Evolutionary conservation across 2,113 vertebrate species (phyloP).

Genomic region (Alouatta palliata): DNA sequence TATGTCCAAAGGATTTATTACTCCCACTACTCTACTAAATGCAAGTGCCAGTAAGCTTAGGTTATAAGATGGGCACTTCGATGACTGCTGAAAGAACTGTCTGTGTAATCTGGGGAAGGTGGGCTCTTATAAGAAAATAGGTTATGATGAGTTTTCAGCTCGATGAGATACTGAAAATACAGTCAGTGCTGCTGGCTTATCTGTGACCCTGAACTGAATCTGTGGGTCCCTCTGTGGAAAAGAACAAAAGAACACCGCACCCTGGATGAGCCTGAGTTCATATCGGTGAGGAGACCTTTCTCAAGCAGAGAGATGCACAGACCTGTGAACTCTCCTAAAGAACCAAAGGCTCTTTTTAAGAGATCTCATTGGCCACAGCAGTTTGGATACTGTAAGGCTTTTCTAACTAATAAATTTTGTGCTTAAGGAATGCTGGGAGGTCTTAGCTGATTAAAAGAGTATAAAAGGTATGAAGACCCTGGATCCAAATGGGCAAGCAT

Average conservation of each 20-base stretch:
- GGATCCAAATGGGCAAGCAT: not conserved
- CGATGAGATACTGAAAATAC: not conserved
- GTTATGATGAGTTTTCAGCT: not conserved
- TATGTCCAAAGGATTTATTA: not conserved
- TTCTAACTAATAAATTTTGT: not conserved
- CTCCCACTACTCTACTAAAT: not conserved
- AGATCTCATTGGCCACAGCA: not conserved
- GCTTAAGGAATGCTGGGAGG: not conserved
- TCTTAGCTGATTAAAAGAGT: not conserved
- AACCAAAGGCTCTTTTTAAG: not conserved
- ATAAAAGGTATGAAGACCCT: not conserved
- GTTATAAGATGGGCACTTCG: not conserved
- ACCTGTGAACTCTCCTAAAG: not conserved
- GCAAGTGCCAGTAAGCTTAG: not conserved
- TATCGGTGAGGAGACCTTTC: not conserved
- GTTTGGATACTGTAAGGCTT: not conserved
- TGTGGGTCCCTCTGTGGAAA: not conserved
- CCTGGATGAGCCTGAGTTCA: not conserved
- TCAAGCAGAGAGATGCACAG: not conserved
- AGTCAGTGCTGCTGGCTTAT: not conserved
- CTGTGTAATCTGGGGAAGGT: not conserved
- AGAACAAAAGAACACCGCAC: not conserved
- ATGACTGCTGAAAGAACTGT: not conserved
- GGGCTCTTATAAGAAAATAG: not conserved
- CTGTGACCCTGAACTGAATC: not conserved